Base-by-base conservation (phyloP, 2,888 invertebrate species). In the Phortica magna region DNA sequence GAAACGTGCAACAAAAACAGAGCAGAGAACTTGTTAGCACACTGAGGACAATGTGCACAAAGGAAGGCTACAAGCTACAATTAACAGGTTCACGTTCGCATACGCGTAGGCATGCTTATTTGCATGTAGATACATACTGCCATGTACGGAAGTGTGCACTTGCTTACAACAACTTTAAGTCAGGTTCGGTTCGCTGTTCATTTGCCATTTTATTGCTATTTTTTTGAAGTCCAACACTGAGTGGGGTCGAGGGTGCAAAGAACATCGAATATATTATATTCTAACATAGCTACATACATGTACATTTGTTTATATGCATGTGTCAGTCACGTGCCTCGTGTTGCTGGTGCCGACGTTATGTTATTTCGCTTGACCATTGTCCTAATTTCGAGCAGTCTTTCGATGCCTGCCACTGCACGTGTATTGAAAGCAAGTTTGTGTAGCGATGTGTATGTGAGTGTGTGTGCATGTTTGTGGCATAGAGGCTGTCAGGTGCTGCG, bases 151-250 rank as follows among this genome's bases (percentile, higher is more conserved):
- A 31, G 31, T 31, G 31, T 31, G 31, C 5, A 31, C 5, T 31
- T 31, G 31, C 31, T 31, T 31, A 31, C 31, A 31, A 31, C 64
- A 22, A 64, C 64, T 85, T 81, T 78, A 82, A 78, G 87, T 87
- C 80, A 77, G 82, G 85, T 87, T 84, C 88, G 82, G 85, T 87
- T 84, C 88, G 84, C 84, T 87, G 86, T 87, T 87, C 85, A 84
- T 87, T 87, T 87, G 82, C 80, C 81, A 39, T 85, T 87, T 85
- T 87, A 87, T 85, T 84, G 82, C 86, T 80, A 74, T 77, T 80
- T 59, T 59, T 5, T 65, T 65, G n/a, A 9, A 7, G 59, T n/a
- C 17, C 10, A n/a, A n/a, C 7, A 61, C 61, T 17, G 7, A 22
- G 22, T 22, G 61, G 61, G 22, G 17, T 22, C n/a, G 22, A 9